Evolutionary conservation across 2,113 vertebrate genomes (phyloP).

Genomic region (Nerophis ophidion): DNA sequence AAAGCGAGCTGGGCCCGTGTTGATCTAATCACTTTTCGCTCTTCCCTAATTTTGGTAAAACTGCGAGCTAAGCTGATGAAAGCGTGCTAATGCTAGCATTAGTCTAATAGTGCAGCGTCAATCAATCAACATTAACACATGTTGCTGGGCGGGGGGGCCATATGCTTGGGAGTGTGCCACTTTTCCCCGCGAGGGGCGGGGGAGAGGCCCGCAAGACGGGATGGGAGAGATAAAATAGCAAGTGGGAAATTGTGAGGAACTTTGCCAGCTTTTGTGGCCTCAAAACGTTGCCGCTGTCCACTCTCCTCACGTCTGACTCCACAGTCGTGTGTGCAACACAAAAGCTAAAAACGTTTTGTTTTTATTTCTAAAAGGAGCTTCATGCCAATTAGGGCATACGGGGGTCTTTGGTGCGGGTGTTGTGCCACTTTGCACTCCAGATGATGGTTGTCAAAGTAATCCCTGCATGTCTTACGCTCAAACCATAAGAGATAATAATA

Average conservation of each 20-base stretch:
- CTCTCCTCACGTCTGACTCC: neutral
- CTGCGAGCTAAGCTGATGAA: slow-evolving; percentile 59
- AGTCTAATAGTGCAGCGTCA: slow-evolving; percentile 54
- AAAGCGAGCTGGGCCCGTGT: too few relatives aligned
- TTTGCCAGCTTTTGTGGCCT: neutral
- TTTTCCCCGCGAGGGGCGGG: neutral
- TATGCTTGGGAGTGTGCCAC: slow-evolving; percentile 41
- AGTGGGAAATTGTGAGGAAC: neutral
- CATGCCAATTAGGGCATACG: slow-evolving; percentile 66
- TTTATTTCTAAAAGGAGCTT: slow-evolving; percentile 32
- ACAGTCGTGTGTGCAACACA: too few relatives aligned
- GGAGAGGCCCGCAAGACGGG: neutral
- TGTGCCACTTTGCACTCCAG: slow-evolving; percentile 42
- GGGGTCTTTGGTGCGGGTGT: slow-evolving; percentile 4
- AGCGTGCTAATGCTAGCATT: slow-evolving; percentile 42
- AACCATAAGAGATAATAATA: slow-evolving; percentile 2
- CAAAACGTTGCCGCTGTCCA: neutral
- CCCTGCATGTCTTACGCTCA: slow-evolving; percentile 2
- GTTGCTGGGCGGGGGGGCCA: slow-evolving; percentile 22
- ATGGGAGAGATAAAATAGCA: neutral
- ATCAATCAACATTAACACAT: slow-evolving; percentile 64
- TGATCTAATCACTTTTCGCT: slow-evolving; percentile 60
- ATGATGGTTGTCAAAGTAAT: slow-evolving; percentile 14
- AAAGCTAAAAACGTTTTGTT: too few relatives aligned
- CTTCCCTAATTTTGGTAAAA: slow-evolving; percentile 51